Base-by-base conservation (phyloP, 2,113 vertebrate genomes). In the Ceratotherium simum region DNA sequence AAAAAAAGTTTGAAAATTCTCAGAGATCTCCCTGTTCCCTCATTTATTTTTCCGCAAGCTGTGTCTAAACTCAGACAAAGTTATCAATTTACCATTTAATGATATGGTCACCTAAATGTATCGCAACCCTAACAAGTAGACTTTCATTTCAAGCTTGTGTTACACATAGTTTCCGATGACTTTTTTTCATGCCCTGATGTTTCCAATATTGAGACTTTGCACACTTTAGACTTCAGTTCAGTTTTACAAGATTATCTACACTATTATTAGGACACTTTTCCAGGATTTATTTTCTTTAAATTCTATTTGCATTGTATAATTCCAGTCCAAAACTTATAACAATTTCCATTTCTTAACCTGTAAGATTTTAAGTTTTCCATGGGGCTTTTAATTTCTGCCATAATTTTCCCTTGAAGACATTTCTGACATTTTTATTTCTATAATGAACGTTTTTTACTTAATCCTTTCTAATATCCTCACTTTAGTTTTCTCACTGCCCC, bases 41-140 rank as follows among this genome's bases (percentile, higher is more conserved):
- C 84, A 86, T 90, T 82, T 94, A 27, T 79, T 94, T 72, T 96
- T 91, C 69, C 56, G 65, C 27, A 87, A 54, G 25, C 48, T 56
- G 4, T 80, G 67, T 90, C 73, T 92, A 90, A 82, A 83, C 20
- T 87, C 75, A 83, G 51, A 17, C 51, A 54, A 36, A 83, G n/a
- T 86, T 82, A 86, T 82, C 51, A 92, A 39, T 69, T 78, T 94
- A 82, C 29, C 29, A 33, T 42, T 90, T 95, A 78, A 87, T 46
- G 27, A 96, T 54, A 81, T 33, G 31, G 14, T 86, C 80, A 79
- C n/a, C 65, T 65, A 62, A 67, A 70, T 48, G 6, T 60, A 51
- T 23, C 25, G 33, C 48, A 36, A 64, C 5, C 5, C 39, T 76
- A 56, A 58, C 72, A 92, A 70, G 65, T 7, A 70, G n/a, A 69